These are phyloP conservation scores for Plebejus melissa DNA, from an alignment of 2,888 invertebrate genomes.

Conservation along the genomic window DNA sequence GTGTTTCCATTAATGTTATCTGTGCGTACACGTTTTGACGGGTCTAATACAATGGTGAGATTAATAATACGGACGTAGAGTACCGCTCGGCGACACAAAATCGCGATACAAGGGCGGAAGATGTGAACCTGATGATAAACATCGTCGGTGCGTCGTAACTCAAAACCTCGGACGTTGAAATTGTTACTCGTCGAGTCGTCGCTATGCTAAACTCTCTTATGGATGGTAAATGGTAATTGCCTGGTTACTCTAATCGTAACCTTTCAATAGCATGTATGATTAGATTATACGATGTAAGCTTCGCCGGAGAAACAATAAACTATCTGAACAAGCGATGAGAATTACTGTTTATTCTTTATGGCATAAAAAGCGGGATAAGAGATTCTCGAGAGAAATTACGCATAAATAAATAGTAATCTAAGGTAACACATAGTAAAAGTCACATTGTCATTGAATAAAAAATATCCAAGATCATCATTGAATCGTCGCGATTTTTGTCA, in stretches of 20 bases:
- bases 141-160: conserved; percentile 70
- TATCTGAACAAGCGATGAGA: background rate
- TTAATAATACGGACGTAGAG: conserved; percentile 72
- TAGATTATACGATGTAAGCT: conserved; percentile 24
- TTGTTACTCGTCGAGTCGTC: conserved; percentile 63
- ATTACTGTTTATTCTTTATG: conserved; percentile 16
- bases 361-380: background rate
- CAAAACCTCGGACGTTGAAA: conserved; percentile 69
- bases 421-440: background rate
- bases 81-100: conserved; percentile 71
- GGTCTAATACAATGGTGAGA: conserved; percentile 74
- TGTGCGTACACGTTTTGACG: conserved; percentile 68
- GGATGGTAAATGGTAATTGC: conserved; percentile 68
- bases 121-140: conserved; percentile 75
- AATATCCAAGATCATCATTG: background rate
- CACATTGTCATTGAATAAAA: background rate
- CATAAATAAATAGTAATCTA: background rate
- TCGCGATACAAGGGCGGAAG: conserved; percentile 73
- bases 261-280: conserved; percentile 54
- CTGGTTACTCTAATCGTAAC: conserved; percentile 54
- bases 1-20: conserved; percentile 69
- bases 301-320: conserved; percentile 20
- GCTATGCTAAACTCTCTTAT: conserved; percentile 53
- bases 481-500: background rate
- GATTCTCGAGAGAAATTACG: background rate